Conservation (phyloP, 2,113 vertebrate species). For the human region DNA sequence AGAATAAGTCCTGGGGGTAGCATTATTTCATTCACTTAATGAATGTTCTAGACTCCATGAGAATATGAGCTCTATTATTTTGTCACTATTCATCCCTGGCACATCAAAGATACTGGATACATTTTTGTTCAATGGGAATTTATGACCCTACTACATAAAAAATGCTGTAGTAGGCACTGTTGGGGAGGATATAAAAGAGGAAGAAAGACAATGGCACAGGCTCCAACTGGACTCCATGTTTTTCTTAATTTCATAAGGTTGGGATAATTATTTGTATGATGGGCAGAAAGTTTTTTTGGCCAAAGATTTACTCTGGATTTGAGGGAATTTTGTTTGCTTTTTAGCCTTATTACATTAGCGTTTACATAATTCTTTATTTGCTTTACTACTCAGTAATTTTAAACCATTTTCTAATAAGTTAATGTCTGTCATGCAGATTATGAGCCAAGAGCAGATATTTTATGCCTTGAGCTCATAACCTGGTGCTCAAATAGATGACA, state of each 20-base stretch:
- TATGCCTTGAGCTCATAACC: slow-evolving; percentile 28
- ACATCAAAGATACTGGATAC: background rate
- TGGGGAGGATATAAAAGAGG: background rate
- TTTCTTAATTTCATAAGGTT: slow-evolving; percentile 33
- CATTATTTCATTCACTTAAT: background rate
- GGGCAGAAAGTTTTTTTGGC: slow-evolving; percentile 13
- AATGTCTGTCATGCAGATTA: background rate
- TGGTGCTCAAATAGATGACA: background rate
- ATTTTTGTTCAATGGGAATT: background rate
- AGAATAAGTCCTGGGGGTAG: background rate
- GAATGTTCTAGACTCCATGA: background rate
- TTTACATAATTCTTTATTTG: slow-evolving; percentile 56
- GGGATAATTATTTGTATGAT: background rate
- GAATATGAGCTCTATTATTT: background rate
- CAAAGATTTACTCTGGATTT: slow-evolving; percentile 31
- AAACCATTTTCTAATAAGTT: slow-evolving; percentile 48
- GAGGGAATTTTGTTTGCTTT: slow-evolving; percentile 18
- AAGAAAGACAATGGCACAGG: background rate
- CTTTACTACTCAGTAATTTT: slow-evolving; percentile 42
- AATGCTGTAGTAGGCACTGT: background rate
- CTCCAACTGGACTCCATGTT: background rate
- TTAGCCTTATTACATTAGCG: slow-evolving; percentile 33
- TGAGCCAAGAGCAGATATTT: slow-evolving; percentile 23
- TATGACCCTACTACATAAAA: background rate
- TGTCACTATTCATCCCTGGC: background rate